Evolutionary conservation across 37 sponge, comb jelly and placozoan species (phyloP).

Genomic region (Corticium candelabrum): DNA sequence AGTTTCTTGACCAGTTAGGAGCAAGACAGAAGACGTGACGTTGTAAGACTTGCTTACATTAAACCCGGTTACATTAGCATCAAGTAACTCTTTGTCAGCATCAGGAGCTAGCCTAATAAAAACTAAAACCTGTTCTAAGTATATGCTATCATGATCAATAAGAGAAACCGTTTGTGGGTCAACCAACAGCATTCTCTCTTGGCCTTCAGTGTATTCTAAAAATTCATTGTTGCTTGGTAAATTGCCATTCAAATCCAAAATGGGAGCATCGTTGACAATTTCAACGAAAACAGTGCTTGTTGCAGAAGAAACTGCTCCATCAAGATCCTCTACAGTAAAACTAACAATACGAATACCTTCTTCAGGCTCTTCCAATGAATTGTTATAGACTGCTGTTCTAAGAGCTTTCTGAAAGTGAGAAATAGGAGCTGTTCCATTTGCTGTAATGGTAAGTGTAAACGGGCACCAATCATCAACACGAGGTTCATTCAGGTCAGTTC

Average conservation of each 20-base stretch:
- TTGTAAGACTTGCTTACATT: conserved; percentile 27
- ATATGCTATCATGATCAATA: conserved; percentile 52
- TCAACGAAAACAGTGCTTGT: conserved; percentile 32
- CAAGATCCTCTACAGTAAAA: conserved; percentile 53
- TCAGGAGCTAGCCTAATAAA: conserved; percentile 51
- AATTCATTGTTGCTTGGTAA: conserved; percentile 45
- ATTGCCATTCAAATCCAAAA: conserved; percentile 60
- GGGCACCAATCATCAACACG: conserved; percentile 64
- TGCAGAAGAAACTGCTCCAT: conserved; percentile 19
- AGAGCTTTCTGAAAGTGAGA: conserved; percentile 53
- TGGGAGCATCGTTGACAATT: conserved; percentile 66
- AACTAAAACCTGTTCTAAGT: conserved; percentile 44
- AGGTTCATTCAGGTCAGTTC: conserved; percentile 42
- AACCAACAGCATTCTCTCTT: conserved; percentile 41
- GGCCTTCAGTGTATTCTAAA: conserved; percentile 66
- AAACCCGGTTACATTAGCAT: conserved; percentile 23
- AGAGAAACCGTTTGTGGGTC: conserved; percentile 42
- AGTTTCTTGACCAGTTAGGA: conserved; percentile 47
- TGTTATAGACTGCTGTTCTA: conserved; percentile 48
- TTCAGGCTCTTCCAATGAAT: conserved; percentile 69
- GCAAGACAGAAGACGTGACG: conserved; percentile 37
- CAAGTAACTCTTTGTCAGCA: conserved; percentile 43
- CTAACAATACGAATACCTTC: conserved; percentile 38
- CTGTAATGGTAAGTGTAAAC: conserved; percentile 31
- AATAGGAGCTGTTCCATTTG: conserved; percentile 22